A percentile compares a stretch with the other conserved stretches of the same genome.
phyloP scores from a whole-genome alignment of 1,140 invertebrate genomes.

The Caenorhabditis tropicalis region DNA sequence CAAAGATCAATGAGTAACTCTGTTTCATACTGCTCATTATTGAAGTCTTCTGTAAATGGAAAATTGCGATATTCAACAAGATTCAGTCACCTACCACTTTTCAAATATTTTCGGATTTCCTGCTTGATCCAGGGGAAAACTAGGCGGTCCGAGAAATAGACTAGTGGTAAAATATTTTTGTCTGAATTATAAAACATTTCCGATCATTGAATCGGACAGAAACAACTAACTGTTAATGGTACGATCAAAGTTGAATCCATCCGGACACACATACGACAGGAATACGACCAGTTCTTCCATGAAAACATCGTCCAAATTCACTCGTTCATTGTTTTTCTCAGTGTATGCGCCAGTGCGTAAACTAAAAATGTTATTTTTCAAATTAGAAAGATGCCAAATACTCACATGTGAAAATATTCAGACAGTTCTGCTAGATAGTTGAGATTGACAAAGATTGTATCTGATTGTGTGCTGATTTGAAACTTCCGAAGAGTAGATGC shows the following conservation, averaged over 20 bases:
- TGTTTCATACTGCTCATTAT: background rate
- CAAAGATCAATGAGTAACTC: background rate
- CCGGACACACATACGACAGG: constrained; percentile 9
- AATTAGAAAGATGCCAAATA: background rate
- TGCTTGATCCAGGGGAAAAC: constrained; percentile 18
- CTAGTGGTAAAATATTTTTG: background rate
- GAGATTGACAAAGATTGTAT: constrained; percentile 3
- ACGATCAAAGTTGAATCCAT: constrained; percentile 19
- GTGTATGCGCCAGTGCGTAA: constrained; percentile 2
- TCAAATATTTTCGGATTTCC: constrained; percentile 12
- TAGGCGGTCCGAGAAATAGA: constrained; percentile 15
- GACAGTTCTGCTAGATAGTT: constrained; percentile 8
- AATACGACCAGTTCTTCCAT: background rate
- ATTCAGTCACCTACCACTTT: background rate
- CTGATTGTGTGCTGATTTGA: constrained; percentile 3
- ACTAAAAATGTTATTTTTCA: background rate
- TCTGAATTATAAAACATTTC: background rate
- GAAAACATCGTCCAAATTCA: constrained; percentile 1
- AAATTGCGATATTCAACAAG: background rate
- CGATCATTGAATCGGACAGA: background rate
- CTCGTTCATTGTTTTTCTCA: background rate
- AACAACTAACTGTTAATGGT: constrained; percentile 18
- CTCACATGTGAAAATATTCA: constrained; percentile 21
- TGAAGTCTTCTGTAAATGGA: background rate
- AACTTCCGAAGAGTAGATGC: background rate